Base-by-base conservation (phyloP, 2,797 vertebrate species). In the Myotis findleyi region DNA sequence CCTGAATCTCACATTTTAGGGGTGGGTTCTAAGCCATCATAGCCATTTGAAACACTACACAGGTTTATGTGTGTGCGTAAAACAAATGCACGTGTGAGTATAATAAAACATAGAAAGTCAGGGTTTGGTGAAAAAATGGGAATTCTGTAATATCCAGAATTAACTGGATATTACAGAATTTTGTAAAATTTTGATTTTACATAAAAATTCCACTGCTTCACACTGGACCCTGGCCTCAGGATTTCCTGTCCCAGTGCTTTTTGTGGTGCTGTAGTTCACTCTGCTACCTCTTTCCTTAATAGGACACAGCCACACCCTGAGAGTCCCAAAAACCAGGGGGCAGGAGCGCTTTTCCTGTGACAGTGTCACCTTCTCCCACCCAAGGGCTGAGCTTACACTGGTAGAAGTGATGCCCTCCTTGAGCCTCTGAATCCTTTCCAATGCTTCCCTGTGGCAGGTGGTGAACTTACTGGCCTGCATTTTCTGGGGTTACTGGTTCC, bases 111-210 rank as follows among this genome's bases (percentile, higher is more conserved):
- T 21, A 44, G n/a, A 66, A 92, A 82, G 11, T 77, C 21, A 36
- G n/a, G 21, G 12, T 88, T 85, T 72, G 20, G 11, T 6, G 17
- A 4, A n/a, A n/a, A 72, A 87, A 53, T 17, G 59, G 27, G 38
- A 96, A 85, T 93, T 81, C 49, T 79, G 41, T 44, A 9, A 69
- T 51, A 36, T n/a, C 59, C 89, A 91, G 44, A 92, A 64, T 75
- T 72, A 38, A 68, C 16, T 73, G 44, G 44, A 44, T 44, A 44
- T 44, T 44, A 44, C 10, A 44, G 44, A 44, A 44, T 44, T 44
- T 44, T 44, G 44, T 44, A 44, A 44, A 44, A 44, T 44, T 93
- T 84, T 83, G 25, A 55, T 72, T 68, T 77, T 14, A 68, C 59
- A 55, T 87, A 89, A 72, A 88, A 76, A 59, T 30, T 8, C 20